Conservation (phyloP, 2,888 invertebrate genomes). For the Prostheceraeus crozeri region DNA sequence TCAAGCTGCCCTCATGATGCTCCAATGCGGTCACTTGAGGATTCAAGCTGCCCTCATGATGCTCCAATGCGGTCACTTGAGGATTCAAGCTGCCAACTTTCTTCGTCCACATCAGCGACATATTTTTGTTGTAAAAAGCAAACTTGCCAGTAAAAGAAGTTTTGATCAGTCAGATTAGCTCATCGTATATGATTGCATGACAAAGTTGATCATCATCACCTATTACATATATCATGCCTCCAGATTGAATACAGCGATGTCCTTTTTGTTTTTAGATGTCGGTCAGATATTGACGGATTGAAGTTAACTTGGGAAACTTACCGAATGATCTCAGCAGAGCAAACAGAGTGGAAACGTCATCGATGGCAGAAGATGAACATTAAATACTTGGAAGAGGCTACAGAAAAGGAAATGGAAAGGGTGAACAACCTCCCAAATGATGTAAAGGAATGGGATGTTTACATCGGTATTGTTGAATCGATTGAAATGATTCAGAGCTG, state of each 20-base stretch:
- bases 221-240: background rate
- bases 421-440: slow-evolving; percentile 51
- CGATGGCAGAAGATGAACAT: slow-evolving; percentile 56
- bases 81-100: too few species aligned
- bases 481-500: slow-evolving; percentile 45
- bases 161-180: too few species aligned
- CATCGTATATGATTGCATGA: too few species aligned
- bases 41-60: too few species aligned
- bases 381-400: slow-evolving; percentile 50
- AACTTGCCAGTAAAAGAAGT: too few species aligned
- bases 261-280: slow-evolving; percentile 48
- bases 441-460: slow-evolving; percentile 40
- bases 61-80: too few species aligned
- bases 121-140: too few species aligned
- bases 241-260: background rate
- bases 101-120: too few species aligned
- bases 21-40: too few species aligned
- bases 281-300: slow-evolving; percentile 50
- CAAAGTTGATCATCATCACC: too few species aligned
- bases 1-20: too few species aligned
- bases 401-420: slow-evolving; percentile 51
- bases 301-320: slow-evolving; percentile 55
- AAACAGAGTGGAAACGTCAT: slow-evolving; percentile 54
- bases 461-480: background rate
- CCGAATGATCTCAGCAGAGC: slow-evolving; percentile 52